phyloP scores from a whole-genome alignment of 2,888 invertebrate genomes.

The Euclidia mi region DNA sequence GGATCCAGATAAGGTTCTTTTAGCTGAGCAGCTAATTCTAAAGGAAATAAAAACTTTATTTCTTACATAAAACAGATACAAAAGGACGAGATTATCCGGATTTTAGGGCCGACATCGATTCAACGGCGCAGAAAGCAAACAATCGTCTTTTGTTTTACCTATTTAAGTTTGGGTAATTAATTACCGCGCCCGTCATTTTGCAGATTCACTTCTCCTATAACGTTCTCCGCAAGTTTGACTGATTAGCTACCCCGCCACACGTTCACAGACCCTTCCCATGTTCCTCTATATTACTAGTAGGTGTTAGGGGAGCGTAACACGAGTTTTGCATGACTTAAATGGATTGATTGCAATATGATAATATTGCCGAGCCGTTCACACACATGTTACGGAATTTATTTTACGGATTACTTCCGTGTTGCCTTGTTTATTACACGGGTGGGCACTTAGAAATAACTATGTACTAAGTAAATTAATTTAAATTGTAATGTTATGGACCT shows the following conservation, averaged over 20 bases:
- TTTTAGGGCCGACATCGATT: constrained; percentile 83
- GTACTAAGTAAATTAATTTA: constrained; percentile 13
- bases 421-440: neutral
- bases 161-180: constrained; percentile 86
- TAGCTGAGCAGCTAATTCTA: constrained; percentile 72
- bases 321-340: constrained; percentile 20
- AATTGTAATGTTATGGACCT: too few relatives aligned
- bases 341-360: constrained; percentile 20
- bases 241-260: constrained; percentile 61
- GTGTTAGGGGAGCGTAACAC: constrained; percentile 19
- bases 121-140: constrained; percentile 83
- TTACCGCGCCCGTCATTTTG: constrained; percentile 80
- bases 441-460: too few relatives aligned
- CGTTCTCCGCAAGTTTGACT: constrained; percentile 72
- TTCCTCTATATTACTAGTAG: constrained; percentile 22
- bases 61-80: constrained; percentile 84
- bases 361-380: neutral
- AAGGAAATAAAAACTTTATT: constrained; percentile 83
- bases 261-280: constrained; percentile 25
- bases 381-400: neutral
- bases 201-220: constrained; percentile 79
- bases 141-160: constrained; percentile 85
- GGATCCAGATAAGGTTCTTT: constrained; percentile 54
- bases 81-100: constrained; percentile 84
- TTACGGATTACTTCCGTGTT: neutral